Evolutionary conservation across 2,797 vertebrate genomes (phyloP).

Genomic region (Carapus acus): DNA sequence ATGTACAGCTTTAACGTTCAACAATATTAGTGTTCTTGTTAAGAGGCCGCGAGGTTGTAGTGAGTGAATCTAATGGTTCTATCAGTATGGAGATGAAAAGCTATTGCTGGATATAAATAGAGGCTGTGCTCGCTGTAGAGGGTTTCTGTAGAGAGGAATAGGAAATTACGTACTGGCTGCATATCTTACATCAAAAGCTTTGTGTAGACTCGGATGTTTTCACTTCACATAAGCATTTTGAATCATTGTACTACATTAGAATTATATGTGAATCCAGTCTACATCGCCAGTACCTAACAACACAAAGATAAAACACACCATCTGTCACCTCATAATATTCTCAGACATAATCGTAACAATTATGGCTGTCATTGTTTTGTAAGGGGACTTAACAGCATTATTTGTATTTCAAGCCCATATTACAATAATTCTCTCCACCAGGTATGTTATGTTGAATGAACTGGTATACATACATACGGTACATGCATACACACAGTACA

Average conservation of each 20-base stretch:
- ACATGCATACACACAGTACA: too few relatives aligned
- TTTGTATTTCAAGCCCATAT: too few relatives aligned
- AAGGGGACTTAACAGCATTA: too few relatives aligned
- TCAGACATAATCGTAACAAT: constrained; percentile 50
- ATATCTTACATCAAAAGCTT: constrained; percentile 68
- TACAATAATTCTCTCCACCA: too few relatives aligned
- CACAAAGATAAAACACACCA: constrained; percentile 51
- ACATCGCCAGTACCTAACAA: constrained; percentile 53
- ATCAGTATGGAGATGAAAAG: constrained; percentile 63
- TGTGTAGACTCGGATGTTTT: constrained; percentile 62
- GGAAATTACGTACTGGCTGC: constrained; percentile 68
- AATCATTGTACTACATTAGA: constrained; percentile 62
- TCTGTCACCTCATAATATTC: constrained; percentile 31
- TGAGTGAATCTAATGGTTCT: constrained; percentile 56
- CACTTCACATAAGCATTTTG: constrained; percentile 58
- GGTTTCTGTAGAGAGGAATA: constrained; percentile 70
- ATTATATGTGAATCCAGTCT: constrained; percentile 64
- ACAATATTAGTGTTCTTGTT: constrained; percentile 34
- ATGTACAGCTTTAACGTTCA: constrained; percentile 17
- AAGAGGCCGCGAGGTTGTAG: constrained; percentile 43
- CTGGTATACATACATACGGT: too few relatives aligned
- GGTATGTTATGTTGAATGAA: too few relatives aligned
- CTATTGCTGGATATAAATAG: constrained; percentile 71
- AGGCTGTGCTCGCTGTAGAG: constrained; percentile 63
- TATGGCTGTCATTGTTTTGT: constrained; percentile 48